Base-by-base conservation (phyloP, 2,888 invertebrate species). In the Exephanes ischioxanthus region DNA sequence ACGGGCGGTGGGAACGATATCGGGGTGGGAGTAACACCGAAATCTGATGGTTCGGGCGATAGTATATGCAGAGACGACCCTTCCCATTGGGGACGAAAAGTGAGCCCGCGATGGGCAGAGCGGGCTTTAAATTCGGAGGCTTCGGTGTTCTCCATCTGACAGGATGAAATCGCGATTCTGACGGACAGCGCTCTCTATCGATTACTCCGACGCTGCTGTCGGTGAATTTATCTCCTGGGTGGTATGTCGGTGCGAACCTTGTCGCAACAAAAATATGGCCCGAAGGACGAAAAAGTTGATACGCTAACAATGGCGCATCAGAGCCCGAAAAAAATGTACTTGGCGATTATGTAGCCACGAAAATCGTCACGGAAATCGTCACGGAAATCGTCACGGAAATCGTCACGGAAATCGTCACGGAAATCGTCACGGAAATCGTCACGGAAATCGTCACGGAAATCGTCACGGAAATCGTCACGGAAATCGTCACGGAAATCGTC, bases 1-100 rank as follows among this genome's bases (percentile, higher is more conserved):
- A 86, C 61, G 80, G 71, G 84, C 6, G n/a, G 30, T 30, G 26
- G 30, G 63, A 30, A 63, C 3, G 19, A 19, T 9, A 16, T 41
- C 45, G 22, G 16, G 19, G 48, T 7, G 26, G 6, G 30, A 48
- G 51, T 45, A 80, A 63, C 48, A 33, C 19, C 33, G 37, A 51
- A 72, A 51, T 66, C 51, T 51, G 37, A 22, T 51, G 75, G 51
- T 51, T 63, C 14, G 51, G 48, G 11, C 19, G 19, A 22, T 9
- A 1, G 37, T 63, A 33, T 45, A 66, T 51, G 37, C 61, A 19
- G 75, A 63, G 19, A 19, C 76, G 45, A 45, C 45, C 45, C 45
- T 45, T 45, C 76, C 66, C 7, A 33, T 58, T 3, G 76, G 63
- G 51, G 5, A 51, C 51, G 37, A 51, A 30, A 14, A 45, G 14